Conservation (phyloP, 2,888 invertebrate species). For the Lepidocyrtinus sp. region DNA sequence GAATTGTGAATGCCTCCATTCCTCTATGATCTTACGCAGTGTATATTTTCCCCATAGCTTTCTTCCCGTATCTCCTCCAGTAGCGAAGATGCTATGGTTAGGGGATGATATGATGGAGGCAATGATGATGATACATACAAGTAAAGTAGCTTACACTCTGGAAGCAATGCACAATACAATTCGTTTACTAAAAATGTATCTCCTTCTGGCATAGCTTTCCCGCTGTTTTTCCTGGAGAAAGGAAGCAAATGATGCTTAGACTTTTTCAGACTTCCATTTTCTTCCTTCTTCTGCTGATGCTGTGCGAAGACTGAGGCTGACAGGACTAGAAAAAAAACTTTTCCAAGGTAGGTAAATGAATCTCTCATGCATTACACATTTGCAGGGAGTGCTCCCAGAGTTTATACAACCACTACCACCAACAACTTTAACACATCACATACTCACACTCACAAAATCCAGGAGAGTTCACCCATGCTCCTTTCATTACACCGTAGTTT, state of each 20-base stretch:
- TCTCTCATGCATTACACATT: too few species aligned
- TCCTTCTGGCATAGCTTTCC: conserved; percentile 23
- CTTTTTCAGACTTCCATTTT: not conserved
- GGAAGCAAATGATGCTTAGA: conserved; percentile 35
- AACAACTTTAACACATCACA: conserved; percentile 19
- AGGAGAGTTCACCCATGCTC: too few species aligned
- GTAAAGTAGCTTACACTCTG: not conserved
- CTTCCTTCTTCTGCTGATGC: conserved; percentile 48
- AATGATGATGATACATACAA: conserved; percentile 20
- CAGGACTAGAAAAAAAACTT: too few species aligned
- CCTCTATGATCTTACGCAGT: too few species aligned
- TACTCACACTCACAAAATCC: too few species aligned
- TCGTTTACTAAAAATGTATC: conserved; percentile 9
- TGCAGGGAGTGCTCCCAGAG: too few species aligned
- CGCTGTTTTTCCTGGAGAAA: conserved; percentile 31
- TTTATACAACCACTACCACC: conserved; percentile 21
- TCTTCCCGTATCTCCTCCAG: too few species aligned
- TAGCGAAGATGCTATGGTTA: too few species aligned
- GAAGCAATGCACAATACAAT: not conserved
- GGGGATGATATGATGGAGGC: conserved; percentile 17
- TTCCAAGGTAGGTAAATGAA: too few species aligned
- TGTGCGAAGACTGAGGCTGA: conserved; percentile 45
- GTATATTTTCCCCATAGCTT: too few species aligned
- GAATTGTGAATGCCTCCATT: not conserved
- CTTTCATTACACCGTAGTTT: too few species aligned